Percentiles rank a stretch among this genome's conserved stretches.
Conservation (phyloP, 2,888 invertebrate genomes). For the Pyrocoelia pectoralis region DNA sequence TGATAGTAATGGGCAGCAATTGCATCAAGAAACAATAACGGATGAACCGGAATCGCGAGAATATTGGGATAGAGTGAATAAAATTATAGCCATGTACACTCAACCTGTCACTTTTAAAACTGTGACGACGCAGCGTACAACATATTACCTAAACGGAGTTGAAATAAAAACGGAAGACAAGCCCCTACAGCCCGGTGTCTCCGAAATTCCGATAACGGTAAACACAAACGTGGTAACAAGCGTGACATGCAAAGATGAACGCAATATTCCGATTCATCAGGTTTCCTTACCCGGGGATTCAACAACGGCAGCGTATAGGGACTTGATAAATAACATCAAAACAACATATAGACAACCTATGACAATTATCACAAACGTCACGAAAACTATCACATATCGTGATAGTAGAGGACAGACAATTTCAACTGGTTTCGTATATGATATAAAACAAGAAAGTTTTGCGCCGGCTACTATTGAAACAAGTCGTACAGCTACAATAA, state of each 20-base stretch:
- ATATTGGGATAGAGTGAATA: constrained; percentile 15
- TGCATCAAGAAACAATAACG: constrained; percentile 14
- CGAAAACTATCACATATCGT: constrained; percentile 7
- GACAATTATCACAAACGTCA: not conserved
- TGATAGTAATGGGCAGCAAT: constrained; percentile 8
- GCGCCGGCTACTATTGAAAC: not conserved
- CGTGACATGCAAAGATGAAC: not conserved
- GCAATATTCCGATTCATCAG: not conserved
- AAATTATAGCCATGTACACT: constrained; percentile 1
- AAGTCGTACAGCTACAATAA: not conserved
- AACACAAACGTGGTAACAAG: not conserved
- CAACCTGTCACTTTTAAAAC: not conserved
- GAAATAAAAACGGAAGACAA: not conserved
- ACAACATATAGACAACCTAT: not conserved
- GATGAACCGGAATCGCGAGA: constrained; percentile 12
- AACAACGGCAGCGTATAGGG: not conserved
- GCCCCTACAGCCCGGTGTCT: not conserved
- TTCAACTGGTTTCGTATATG: not conserved
- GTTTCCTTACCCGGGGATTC: not conserved
- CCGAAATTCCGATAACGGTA: not conserved
- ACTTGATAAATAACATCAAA: not conserved
- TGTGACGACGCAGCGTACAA: not conserved
- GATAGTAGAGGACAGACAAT: not conserved
- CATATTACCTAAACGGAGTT: not conserved
- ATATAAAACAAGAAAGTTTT: not conserved